Evolutionary conservation across 1,140 invertebrate species (phyloP).

Genomic region (Condylostylus longicornis): DNA sequence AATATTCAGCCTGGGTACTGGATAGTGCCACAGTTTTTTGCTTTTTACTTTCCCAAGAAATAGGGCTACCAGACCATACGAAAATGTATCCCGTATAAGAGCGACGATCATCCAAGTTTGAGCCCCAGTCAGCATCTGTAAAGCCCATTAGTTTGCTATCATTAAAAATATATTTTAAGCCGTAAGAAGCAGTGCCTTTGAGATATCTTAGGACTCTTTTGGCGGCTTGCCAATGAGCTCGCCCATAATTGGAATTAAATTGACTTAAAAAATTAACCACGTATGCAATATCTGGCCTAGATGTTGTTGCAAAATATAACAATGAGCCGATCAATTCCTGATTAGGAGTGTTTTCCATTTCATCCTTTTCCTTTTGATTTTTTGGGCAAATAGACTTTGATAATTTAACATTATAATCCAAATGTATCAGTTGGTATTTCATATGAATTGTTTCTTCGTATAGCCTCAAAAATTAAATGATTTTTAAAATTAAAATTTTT

Average conservation of each 20-base stretch:
- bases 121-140: conserved; percentile 10
- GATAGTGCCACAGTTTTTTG: conserved; percentile 25
- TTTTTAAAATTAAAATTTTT: too few relatives aligned
- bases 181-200: conserved; percentile 17
- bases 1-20: conserved; percentile 31
- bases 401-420: conserved; percentile 14
- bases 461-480: too few relatives aligned
- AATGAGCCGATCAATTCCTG: conserved; percentile 5
- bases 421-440: too few relatives aligned
- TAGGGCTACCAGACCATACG: conserved; percentile 18
- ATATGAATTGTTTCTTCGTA: too few relatives aligned
- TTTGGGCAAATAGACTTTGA: conserved; percentile 9
- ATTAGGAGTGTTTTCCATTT: conserved; percentile 12
- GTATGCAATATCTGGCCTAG: conserved; percentile 31
- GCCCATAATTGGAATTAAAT: conserved; percentile 12
- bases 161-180: conserved; percentile 3
- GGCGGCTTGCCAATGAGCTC: conserved; percentile 20
- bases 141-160: conserved; percentile 16
- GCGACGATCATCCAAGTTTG: conserved; percentile 15
- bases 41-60: conserved; percentile 22
- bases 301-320: conserved; percentile 9
- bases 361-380: conserved; percentile 4
- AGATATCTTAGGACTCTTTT: conserved; percentile 31
- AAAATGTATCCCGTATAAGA: conserved; percentile 25
- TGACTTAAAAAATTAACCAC: conserved; percentile 22